Conservation (phyloP, 2,797 vertebrate species). For the Diplodus sargus region DNA sequence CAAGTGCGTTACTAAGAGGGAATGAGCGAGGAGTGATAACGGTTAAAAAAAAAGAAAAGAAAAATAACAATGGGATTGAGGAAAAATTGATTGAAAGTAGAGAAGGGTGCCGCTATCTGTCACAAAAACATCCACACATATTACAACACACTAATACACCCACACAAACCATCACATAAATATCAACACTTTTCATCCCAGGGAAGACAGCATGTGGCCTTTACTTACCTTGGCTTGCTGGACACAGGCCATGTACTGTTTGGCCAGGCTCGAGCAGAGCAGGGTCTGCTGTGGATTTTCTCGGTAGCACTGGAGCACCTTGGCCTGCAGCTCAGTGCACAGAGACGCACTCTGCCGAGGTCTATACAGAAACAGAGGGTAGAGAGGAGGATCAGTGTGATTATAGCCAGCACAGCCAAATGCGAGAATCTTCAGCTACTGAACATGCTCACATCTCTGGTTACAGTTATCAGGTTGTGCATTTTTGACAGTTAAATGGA, state of each 20-base stretch:
- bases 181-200: background rate
- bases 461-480: background rate
- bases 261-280: constrained; percentile 91
- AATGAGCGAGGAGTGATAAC: constrained; percentile 11
- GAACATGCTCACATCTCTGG: constrained; percentile 3
- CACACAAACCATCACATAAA: constrained; percentile 4
- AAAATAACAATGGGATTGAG: constrained; percentile 14
- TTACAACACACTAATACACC: background rate
- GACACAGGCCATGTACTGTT: constrained; percentile 92
- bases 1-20: constrained; percentile 19
- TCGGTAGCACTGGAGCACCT: constrained; percentile 92
- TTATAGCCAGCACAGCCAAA: background rate
- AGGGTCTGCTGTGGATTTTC: constrained; percentile 90
- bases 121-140: background rate
- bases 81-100: constrained; percentile 6
- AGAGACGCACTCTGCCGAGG: constrained; percentile 77
- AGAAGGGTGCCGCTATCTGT: background rate
- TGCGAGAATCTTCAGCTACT: background rate
- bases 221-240: constrained; percentile 86
- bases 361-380: constrained; percentile 51
- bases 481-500: constrained; percentile 6
- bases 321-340: constrained; percentile 89
- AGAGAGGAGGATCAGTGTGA: constrained; percentile 30
- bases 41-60: constrained; percentile 6
- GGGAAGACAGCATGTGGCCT: constrained; percentile 49